These are phyloP conservation scores for Pammene aurita DNA, from an alignment of 2,888 invertebrate genomes.

Conservation along the genomic window DNA sequence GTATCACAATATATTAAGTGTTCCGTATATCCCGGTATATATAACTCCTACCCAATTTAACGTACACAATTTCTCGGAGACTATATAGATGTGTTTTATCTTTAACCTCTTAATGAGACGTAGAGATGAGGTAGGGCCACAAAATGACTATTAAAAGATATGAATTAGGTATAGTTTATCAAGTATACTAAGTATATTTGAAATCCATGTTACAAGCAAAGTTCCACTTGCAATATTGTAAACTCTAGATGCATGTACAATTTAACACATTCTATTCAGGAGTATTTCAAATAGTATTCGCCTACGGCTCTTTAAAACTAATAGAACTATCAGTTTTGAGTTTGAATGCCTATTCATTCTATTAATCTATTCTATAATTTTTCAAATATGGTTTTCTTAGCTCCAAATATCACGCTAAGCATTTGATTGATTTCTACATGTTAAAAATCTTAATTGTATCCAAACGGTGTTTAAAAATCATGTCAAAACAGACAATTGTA, in stretches of 20 bases:
- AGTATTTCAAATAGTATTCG: too few species aligned
- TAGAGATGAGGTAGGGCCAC: conserved; percentile 7
- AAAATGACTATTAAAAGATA: conserved; percentile 23
- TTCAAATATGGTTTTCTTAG: neutral
- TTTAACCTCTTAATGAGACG: neutral
- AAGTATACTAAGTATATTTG: neutral
- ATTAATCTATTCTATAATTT: too few species aligned
- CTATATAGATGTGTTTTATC: neutral
- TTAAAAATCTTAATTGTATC: neutral
- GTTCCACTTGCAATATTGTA: neutral
- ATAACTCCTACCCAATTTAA: neutral
- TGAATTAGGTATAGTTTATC: conserved; percentile 16
- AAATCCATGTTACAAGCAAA: conserved; percentile 4
- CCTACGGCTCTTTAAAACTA: too few species aligned
- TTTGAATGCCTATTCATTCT: too few species aligned
- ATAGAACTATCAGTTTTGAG: too few species aligned
- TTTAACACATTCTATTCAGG: too few species aligned
- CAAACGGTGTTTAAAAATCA: neutral
- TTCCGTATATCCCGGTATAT: neutral
- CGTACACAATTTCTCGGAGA: neutral
- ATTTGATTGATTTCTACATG: neutral
- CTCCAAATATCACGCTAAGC: neutral
- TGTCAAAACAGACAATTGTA: too few species aligned
- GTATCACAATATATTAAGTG: too few species aligned
- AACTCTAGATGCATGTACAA: too few species aligned